Evolutionary conservation across 2,113 vertebrate species (phyloP), one percentile per base, ranked within the genome.

Genomic region (Prunella fulvescens): DNA sequence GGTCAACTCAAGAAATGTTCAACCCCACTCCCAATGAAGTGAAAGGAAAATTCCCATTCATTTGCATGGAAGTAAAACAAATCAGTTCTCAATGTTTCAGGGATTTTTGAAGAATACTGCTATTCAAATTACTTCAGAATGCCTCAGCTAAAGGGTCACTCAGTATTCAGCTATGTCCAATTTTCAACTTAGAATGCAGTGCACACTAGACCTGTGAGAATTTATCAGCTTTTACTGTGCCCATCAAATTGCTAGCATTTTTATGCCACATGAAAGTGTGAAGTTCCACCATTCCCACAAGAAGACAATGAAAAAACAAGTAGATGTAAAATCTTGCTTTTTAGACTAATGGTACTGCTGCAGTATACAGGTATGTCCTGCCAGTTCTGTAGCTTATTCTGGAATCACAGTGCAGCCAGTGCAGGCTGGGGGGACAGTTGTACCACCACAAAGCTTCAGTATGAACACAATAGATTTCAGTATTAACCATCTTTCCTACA

Each of bases 51-150:
- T 31, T 93, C 92, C 48, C 76, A 92, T 95, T 97, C 60, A 91
- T 79, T 86, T 78, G 64, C 87, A 72, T 83, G 56, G 74, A 90
- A 95, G 76, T 91, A 94, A 94, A 86, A 92, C 54, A 92, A 88
- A 95, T 54, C 66, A 71, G 78, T 92, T 82, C 82, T 67, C 84
- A 95, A 22, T 53, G 86, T 95, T 95, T 94, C 81, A 83, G 45
- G 35, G 77, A 88, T 81, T 90, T 95, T 69, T 88, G 74, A 96
- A 97, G 81, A 95, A 96, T 96, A 91, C 86, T 72, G 77, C 80
- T 95, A 95, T 96, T 97, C 91, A 96, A 66, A 74, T 87, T 94
- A 78, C 80, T 94, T 88, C 81, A 92, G 89, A 96, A 92, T 84
- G 86, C 44, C 45, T 51, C 33, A 51, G 74, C 79, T 87, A 76